Evolutionary conservation across 2,113 vertebrate species (phyloP).

Genomic region (Cardinalis cardinalis): DNA sequence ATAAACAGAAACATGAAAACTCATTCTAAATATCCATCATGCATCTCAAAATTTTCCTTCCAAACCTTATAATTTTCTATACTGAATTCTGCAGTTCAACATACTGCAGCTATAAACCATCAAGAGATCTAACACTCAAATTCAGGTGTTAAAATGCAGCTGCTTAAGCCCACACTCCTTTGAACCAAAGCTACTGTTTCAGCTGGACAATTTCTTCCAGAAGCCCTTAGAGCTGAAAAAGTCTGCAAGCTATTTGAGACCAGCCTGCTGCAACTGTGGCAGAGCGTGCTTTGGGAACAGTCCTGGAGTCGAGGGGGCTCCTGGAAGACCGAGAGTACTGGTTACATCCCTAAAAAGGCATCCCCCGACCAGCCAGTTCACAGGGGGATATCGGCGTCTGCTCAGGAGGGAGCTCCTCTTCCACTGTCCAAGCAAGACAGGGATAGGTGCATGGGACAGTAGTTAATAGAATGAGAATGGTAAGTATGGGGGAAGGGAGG

Average conservation of each 20-base stretch:
- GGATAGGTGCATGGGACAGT: constrained; percentile 38
- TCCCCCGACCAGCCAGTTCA: background rate
- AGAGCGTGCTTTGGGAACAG: background rate
- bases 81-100: constrained; percentile 35
- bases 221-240: constrained; percentile 14
- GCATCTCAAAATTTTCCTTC: background rate
- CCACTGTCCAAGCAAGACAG: constrained; percentile 17
- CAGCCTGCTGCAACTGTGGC: constrained; percentile 26
- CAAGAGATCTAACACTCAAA: constrained; percentile 45
- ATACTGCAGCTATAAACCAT: constrained; percentile 24
- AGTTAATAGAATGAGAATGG: background rate
- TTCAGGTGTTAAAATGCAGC: constrained; percentile 49
- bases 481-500: background rate
- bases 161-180: constrained; percentile 38
- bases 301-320: constrained; percentile 13
- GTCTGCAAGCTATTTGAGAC: constrained; percentile 4
- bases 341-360: constrained; percentile 40
- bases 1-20: background rate
- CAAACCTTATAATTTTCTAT: background rate
- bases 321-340: background rate
- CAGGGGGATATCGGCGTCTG: constrained; percentile 40
- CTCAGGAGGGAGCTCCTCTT: constrained; percentile 44
- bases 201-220: constrained; percentile 54
- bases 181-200: constrained; percentile 56
- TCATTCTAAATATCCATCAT: background rate